phyloP scores from a whole-genome alignment of 2,113 vertebrate species.

The Cochlearius cochlearius region DNA sequence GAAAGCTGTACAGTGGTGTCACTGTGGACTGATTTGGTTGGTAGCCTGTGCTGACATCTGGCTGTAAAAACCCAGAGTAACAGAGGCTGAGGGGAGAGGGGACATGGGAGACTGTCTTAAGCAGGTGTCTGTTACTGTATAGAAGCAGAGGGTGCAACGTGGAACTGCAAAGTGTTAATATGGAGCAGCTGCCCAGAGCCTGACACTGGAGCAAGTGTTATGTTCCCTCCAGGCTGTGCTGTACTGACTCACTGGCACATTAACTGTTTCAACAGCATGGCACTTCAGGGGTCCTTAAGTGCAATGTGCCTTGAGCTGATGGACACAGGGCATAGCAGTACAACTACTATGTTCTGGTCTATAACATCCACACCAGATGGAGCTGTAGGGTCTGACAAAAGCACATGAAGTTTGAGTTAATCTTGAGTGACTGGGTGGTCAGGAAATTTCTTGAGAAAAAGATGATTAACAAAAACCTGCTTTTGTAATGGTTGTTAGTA shows the following conservation, averaged over 20 bases:
- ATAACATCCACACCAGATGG: not conserved
- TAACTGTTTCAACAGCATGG: not conserved
- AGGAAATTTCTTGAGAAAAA: not conserved
- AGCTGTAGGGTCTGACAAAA: not conserved
- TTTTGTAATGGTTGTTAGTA: not conserved
- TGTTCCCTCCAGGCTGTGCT: not conserved
- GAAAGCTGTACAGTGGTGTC: not conserved
- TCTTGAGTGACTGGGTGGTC: not conserved
- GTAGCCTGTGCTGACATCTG: not conserved
- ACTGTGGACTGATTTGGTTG: not conserved
- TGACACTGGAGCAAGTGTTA: too few species aligned
- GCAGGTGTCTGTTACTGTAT: not conserved
- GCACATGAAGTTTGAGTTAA: not conserved
- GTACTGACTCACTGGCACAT: not conserved
- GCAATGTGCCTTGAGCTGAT: not conserved
- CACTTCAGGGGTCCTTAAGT: fast-evolving
- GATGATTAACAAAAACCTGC: not conserved
- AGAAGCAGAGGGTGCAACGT: not conserved
- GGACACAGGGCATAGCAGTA: not conserved
- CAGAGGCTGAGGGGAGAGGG: not conserved
- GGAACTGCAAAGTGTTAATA: not conserved
- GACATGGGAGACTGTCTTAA: not conserved
- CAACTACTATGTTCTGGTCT: not conserved
- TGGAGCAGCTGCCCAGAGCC: not conserved
- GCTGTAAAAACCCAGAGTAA: not conserved